These are phyloP conservation scores for Pituophis catenifer DNA, from an alignment of 2,113 vertebrate genomes.

Conservation along the genomic window DNA sequence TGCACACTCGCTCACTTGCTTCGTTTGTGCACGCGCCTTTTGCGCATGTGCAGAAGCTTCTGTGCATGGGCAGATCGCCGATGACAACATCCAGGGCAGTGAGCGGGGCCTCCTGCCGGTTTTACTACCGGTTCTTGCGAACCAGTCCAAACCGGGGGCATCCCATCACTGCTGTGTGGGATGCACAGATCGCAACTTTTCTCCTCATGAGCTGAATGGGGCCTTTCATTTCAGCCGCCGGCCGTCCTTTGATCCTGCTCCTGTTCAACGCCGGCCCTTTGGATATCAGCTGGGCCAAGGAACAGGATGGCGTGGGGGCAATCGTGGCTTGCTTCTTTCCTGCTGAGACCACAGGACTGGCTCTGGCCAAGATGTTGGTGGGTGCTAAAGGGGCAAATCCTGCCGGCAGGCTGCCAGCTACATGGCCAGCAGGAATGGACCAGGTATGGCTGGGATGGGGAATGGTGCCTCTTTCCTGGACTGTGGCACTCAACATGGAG, in stretches of 20 bases:
- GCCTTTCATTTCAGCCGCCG: conserved; percentile 20
- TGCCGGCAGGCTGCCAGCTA: conserved; percentile 52
- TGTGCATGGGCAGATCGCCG: no score
- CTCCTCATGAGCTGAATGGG: no score
- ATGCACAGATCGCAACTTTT: neutral
- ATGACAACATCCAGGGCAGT: no score
- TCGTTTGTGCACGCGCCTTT: no score
- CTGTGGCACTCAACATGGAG: neutral
- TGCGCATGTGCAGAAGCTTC: no score
- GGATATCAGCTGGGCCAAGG: conserved; percentile 62
- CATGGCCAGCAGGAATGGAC: conserved; percentile 59
- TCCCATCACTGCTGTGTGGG: neutral
- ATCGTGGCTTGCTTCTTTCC: conserved; percentile 68
- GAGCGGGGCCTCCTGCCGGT: no score
- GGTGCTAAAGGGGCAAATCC: conserved; percentile 43
- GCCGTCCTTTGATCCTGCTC: conserved; percentile 57
- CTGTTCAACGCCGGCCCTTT: conserved; percentile 68
- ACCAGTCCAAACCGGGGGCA: no score
- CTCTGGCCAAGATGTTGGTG: conserved; percentile 55
- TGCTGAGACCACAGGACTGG: conserved; percentile 57
- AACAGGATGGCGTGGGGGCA: conserved; percentile 31
- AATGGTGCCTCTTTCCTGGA: neutral
- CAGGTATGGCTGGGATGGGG: conserved; percentile 43
- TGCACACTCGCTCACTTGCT: no score
- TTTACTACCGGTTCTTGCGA: no score